These are phyloP conservation scores for Andrena camellia DNA, from an alignment of 2,888 invertebrate species.

Conservation along the genomic window DNA sequence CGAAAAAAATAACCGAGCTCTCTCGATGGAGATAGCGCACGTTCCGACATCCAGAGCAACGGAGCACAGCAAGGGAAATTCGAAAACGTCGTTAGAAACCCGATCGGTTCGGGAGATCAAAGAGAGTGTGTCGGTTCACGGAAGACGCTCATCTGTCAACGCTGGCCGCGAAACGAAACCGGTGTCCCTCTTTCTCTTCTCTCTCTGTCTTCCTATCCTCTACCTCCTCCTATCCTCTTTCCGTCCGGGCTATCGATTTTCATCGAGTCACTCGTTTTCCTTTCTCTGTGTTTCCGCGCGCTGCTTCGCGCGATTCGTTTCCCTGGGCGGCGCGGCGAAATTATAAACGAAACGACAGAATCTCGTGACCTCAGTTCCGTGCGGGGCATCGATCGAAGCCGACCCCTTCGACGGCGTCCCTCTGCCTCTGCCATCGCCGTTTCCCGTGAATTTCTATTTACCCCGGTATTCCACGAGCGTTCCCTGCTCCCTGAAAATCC, in stretches of 20 bases:
- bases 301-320: conserved; percentile 65
- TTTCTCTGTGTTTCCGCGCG: not conserved
- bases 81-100: conserved; percentile 32
- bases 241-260: conserved; percentile 43
- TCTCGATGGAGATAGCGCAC: not conserved
- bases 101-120: conserved; percentile 48
- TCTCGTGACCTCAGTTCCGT: conserved; percentile 69
- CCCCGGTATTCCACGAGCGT: not conserved
- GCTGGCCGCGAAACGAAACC: conserved; percentile 21
- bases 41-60: not conserved
- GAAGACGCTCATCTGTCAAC: conserved; percentile 58
- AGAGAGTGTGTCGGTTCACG: conserved; percentile 55
- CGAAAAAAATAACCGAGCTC: not conserved
- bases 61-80: conserved; percentile 1
- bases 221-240: no score
- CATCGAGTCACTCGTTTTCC: conserved; percentile 22
- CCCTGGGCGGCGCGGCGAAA: conserved; percentile 61
- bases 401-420: conserved; percentile 51
- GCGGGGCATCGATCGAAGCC: conserved; percentile 64
- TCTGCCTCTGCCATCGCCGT: conserved; percentile 11
- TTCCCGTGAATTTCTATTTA: conserved; percentile 32
- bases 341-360: conserved; percentile 72
- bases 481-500: conserved; percentile 12
- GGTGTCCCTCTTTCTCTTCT: not conserved
- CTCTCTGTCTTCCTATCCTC: no score